Conservation (phyloP, 2,113 vertebrate species). For the Laticauda laticaudata region DNA sequence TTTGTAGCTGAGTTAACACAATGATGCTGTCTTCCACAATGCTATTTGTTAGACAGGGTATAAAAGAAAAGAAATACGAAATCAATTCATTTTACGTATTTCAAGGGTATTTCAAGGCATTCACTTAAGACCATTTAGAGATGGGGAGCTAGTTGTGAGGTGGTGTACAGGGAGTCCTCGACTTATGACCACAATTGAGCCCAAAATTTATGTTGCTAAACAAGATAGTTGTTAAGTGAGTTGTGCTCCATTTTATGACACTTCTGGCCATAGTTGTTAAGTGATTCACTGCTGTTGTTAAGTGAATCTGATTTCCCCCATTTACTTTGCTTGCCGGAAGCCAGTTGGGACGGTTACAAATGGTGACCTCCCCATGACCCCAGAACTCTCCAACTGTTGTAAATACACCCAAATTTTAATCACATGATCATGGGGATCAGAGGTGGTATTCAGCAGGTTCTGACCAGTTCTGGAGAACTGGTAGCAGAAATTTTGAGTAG, state of each 20-base stretch:
- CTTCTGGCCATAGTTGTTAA: neutral
- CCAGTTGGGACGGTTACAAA: too few species aligned
- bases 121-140: neutral
- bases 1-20: neutral
- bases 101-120: neutral
- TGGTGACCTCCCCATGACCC: too few species aligned
- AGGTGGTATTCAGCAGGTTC: too few species aligned
- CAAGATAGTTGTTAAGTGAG: neutral
- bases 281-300: neutral
- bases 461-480: too few species aligned
- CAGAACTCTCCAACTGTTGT: too few species aligned
- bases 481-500: too few species aligned
- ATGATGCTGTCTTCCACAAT: neutral
- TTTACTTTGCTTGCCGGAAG: too few species aligned
- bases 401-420: too few species aligned
- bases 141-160: too few species aligned
- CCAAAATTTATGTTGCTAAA: neutral
- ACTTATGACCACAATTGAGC: neutral
- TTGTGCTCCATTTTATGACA: neutral
- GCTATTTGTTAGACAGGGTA: neutral
- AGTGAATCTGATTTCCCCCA: neutral
- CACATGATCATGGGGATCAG: too few species aligned
- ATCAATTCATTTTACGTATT: neutral
- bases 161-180: neutral
- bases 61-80: neutral